Evolutionary conservation across 2,113 vertebrate species (phyloP).

Genomic region (Neogale vison): DNA sequence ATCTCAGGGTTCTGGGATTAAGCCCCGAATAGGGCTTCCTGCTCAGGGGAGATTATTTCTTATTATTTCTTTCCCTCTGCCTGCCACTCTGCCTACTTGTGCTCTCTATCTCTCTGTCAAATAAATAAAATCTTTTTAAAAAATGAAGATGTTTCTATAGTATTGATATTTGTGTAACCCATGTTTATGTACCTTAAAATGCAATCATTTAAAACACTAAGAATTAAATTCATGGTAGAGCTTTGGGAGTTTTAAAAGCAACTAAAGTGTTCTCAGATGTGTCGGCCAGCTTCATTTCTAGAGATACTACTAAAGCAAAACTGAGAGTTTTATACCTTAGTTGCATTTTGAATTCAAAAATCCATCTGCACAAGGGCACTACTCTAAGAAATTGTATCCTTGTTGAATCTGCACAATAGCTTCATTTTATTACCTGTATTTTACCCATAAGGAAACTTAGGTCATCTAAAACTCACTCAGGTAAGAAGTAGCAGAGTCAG

Average conservation of each 20-base stretch:
- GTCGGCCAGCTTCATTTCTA: constrained; percentile 64
- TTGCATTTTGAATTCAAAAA: constrained; percentile 71
- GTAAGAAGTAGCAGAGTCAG: background rate
- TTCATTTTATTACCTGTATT: background rate
- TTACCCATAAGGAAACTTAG: constrained; percentile 35
- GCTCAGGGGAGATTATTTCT: too few relatives aligned
- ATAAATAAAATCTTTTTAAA: constrained; percentile 52
- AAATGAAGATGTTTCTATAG: constrained; percentile 77
- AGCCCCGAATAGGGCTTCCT: too few relatives aligned
- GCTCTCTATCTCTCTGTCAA: too few relatives aligned
- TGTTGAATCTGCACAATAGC: background rate
- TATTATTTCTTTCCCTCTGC: too few relatives aligned
- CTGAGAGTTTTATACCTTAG: constrained; percentile 53
- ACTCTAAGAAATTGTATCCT: background rate
- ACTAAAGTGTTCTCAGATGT: constrained; percentile 57
- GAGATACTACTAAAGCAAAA: constrained; percentile 53
- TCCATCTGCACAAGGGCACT: constrained; percentile 34
- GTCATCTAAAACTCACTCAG: background rate
- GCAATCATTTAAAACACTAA: constrained; percentile 67
- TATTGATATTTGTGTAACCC: constrained; percentile 70
- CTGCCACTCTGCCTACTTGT: too few relatives aligned
- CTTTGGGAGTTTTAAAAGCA: constrained; percentile 74
- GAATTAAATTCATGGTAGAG: constrained; percentile 73
- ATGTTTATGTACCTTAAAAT: constrained; percentile 74
- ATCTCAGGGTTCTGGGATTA: too few relatives aligned